Evolutionary conservation across 1,140 invertebrate species (phyloP), one percentile per base, ranked within the genome.

Genomic region (Pararge aegeria): DNA sequence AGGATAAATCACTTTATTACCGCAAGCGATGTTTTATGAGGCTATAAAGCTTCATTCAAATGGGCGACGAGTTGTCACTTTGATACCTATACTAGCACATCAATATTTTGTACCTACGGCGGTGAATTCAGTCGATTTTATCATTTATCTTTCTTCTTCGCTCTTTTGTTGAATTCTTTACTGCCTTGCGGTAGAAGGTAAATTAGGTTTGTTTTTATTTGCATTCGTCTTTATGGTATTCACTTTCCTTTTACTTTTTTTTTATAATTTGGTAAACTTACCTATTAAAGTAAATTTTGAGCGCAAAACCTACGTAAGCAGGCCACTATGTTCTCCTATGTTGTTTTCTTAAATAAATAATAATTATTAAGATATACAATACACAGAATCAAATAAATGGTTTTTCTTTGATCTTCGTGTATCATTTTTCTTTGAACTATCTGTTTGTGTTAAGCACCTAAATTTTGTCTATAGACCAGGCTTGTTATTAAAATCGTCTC

Each of bases 1-100:
- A 74, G 75, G 71, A 80, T 80, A 81, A 84, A 83, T 82, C 75
- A 83, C 73, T 87, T 86, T 89, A 85, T 85, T 81, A 79, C 79
- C 40, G 63, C 73, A 75, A 81, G 69, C 78, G 76, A 70, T 76
- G 70, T 72, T 86, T 88, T 88, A 87, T 79, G 77, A 75, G 61
- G 72, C 67, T 73, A 79, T 82, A 80, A 77, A 76, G 73, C 55
- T 78, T 72, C 66, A 77, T 75, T 83, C 64, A 75, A 75, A 77
- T 78, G 64, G 64, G 64, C 69, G 71, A 66, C 60, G 51, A 61
- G 59, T 70, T 77, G 75, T 83, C 79, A 70, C 64, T 63, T 66
- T 55, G 20, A 40, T 56, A 34, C 30, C 30, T 34, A n/a, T n/a
- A 60, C 34, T 55, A 55, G 53, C 24, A 18, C 46, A 19, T 51